phyloP scores from a whole-genome alignment of 2,113 vertebrate species.

The Tinamus guttatus region DNA sequence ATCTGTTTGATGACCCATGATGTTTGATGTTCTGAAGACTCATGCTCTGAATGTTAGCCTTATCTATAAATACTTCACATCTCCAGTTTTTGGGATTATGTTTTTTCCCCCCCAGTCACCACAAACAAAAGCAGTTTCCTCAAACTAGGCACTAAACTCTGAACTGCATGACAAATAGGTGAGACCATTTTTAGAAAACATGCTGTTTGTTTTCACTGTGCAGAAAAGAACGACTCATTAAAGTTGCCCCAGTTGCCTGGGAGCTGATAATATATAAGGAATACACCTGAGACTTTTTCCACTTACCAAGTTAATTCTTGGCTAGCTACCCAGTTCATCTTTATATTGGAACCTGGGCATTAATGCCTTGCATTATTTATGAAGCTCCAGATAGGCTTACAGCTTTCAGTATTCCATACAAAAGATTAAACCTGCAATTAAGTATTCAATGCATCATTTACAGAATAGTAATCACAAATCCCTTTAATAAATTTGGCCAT shows the following conservation, averaged over 20 bases:
- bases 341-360: conserved; percentile 46
- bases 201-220: not conserved
- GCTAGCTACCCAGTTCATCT: conserved; percentile 35
- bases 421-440: conserved; percentile 78
- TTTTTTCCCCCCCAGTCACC: not conserved
- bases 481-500: conserved; percentile 17
- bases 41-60: not conserved
- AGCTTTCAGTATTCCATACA: conserved; percentile 70
- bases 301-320: conserved; percentile 40
- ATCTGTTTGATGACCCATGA: not conserved
- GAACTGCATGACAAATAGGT: not conserved
- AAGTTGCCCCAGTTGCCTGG: not conserved
- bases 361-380: conserved; percentile 79
- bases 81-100: not conserved
- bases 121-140: not conserved
- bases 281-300: conserved; percentile 60
- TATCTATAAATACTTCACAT: not conserved
- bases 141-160: not conserved
- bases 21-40: not conserved
- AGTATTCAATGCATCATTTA: conserved; percentile 79
- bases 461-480: conserved; percentile 16
- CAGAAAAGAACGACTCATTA: not conserved
- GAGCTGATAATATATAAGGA: conserved; percentile 2
- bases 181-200: not conserved
- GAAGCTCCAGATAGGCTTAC: conserved; percentile 79